Evolutionary conservation across 2,888 invertebrate species (phyloP).

Genomic region (Tetheella fluctuosa): DNA sequence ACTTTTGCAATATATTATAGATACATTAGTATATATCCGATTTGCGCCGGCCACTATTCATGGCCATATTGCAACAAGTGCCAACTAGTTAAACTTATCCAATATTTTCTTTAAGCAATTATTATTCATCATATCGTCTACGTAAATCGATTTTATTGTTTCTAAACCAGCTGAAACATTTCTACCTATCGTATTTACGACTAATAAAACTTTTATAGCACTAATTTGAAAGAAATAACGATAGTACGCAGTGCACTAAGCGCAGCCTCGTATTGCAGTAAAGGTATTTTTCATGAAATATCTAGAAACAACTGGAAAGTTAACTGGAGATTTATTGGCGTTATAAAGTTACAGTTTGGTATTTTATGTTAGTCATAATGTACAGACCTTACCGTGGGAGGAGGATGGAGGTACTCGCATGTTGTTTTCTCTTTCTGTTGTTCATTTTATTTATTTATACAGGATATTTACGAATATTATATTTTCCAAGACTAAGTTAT

Average conservation of each 20-base stretch:
- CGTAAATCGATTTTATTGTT: slow-evolving; percentile 24
- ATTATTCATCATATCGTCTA: slow-evolving; percentile 26
- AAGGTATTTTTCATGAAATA: slow-evolving; percentile 45
- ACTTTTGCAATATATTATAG: too few relatives aligned
- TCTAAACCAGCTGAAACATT: slow-evolving; percentile 18
- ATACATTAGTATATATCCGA: too few relatives aligned
- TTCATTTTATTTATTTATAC: background rate
- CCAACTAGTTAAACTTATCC: too few relatives aligned
- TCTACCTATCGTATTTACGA: slow-evolving; percentile 49
- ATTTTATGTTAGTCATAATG: slow-evolving; percentile 63
- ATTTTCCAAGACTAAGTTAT: too few relatives aligned
- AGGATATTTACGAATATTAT: too few relatives aligned
- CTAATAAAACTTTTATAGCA: slow-evolving; percentile 63
- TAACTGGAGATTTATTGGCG: slow-evolving; percentile 62
- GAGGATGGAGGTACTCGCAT: background rate
- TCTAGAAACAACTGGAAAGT: slow-evolving; percentile 56
- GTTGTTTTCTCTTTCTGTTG: background rate
- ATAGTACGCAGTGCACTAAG: slow-evolving; percentile 45
- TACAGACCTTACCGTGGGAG: slow-evolving; percentile 37
- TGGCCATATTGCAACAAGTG: too few relatives aligned
- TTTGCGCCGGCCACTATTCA: too few relatives aligned
- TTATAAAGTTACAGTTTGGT: slow-evolving; percentile 65
- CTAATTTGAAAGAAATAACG: slow-evolving; percentile 58
- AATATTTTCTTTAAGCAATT: too few relatives aligned
- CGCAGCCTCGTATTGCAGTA: slow-evolving; percentile 32